A percentile compares a stretch with the other conserved stretches of the same genome.
Evolutionary conservation across 2,113 vertebrate genomes (phyloP).

Genomic region (Leucosticte australis): DNA sequence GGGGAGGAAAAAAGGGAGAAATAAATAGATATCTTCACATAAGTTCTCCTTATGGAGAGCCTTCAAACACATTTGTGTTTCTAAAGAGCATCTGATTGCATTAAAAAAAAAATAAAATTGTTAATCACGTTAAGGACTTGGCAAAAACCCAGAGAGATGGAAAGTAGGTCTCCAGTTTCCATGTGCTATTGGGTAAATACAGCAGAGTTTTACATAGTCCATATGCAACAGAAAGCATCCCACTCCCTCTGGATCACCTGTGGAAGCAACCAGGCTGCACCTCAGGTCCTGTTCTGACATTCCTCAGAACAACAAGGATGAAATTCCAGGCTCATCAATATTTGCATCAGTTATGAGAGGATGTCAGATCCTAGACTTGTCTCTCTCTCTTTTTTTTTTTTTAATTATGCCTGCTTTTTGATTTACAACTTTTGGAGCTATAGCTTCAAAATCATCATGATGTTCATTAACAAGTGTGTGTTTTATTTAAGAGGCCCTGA

Average conservation of each 20-base stretch:
- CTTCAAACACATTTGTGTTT: background rate
- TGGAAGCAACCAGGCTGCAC: background rate
- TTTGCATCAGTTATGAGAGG: background rate
- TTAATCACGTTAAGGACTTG: background rate
- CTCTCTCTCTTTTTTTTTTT: background rate
- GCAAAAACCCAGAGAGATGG: background rate
- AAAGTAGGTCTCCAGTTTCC: background rate
- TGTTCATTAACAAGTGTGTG: background rate
- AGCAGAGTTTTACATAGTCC: background rate
- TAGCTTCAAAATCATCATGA: background rate
- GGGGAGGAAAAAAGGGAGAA: background rate
- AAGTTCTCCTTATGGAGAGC: background rate
- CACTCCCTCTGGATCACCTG: background rate
- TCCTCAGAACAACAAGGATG: background rate
- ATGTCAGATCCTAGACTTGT: background rate
- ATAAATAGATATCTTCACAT: background rate
- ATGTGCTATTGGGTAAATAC: background rate
- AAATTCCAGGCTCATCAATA: background rate
- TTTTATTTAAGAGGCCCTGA: background rate
- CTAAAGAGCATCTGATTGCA: conserved; percentile 15
- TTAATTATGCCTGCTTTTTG: background rate
- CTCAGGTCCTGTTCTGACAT: background rate
- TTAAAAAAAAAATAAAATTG: background rate
- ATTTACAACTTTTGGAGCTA: background rate
- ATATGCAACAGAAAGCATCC: background rate